Evolutionary conservation across 2,888 invertebrate species (phyloP).

Genomic region (Blastobasis adustella): DNA sequence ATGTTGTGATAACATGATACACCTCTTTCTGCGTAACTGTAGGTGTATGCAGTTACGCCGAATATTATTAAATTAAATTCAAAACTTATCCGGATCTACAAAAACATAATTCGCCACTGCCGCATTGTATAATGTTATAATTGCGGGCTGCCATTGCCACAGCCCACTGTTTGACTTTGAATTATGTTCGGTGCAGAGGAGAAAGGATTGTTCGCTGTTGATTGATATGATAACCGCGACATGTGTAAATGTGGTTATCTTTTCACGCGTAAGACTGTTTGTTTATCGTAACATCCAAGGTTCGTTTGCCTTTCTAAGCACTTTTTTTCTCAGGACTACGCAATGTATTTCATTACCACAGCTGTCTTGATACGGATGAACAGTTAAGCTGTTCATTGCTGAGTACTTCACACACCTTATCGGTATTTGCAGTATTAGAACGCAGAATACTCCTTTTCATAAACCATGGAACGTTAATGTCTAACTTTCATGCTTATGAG

Average conservation of each 20-base stretch:
- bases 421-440: no score
- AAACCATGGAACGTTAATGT: no score
- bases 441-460: no score
- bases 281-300: conserved; percentile 25
- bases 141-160: background rate
- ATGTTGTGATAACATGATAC: no score
- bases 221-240: conserved; percentile 23
- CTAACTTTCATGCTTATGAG: no score
- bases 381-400: no score
- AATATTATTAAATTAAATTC: background rate
- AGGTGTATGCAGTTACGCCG: background rate
- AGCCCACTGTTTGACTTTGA: background rate
- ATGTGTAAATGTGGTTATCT: conserved; percentile 29
- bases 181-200: conserved; percentile 8
- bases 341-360: no score
- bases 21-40: no score
- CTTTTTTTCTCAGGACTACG: background rate
- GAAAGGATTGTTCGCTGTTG: conserved; percentile 16
- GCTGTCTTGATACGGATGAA: no score
- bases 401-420: no score
- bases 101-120: background rate
- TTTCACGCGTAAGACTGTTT: conserved; percentile 16
- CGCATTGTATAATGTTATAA: background rate
- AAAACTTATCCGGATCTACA: no score
- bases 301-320: conserved; percentile 28